A percentile compares a stretch with the other conserved stretches of the same genome.
These are phyloP conservation scores for Drosophila funebris DNA, from an alignment of 1,140 invertebrate genomes.

Conservation along the genomic window DNA sequence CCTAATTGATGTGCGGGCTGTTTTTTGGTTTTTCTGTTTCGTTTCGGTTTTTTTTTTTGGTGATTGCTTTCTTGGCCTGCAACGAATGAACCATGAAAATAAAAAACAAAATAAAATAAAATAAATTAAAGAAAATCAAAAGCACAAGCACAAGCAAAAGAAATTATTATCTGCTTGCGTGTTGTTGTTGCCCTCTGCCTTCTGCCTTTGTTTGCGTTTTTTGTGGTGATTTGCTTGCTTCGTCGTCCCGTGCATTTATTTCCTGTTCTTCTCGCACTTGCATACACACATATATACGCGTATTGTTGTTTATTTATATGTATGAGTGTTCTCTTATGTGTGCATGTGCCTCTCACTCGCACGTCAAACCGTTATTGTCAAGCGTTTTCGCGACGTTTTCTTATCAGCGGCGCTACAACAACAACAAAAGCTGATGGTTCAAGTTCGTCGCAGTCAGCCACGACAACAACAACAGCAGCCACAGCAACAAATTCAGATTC, in stretches of 20 bases:
- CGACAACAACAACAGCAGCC: conserved; percentile 6
- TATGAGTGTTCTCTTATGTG: conserved; percentile 2
- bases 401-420: conserved; percentile 35
- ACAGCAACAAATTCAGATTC: conserved; percentile 9
- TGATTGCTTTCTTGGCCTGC: conserved; percentile 2
- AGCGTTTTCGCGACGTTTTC: conserved; percentile 33
- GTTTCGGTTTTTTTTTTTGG: not conserved
- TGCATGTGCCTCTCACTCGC: not conserved
- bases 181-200: conserved; percentile 22
- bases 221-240: conserved; percentile 10
- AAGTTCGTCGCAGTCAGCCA: conserved; percentile 7
- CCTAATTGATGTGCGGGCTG: conserved; percentile 32
- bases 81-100: conserved; percentile 37
- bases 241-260: conserved; percentile 41
- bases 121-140: conserved; percentile 7
- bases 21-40: conserved; percentile 16
- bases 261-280: conserved; percentile 29
- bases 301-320: conserved; percentile 22
- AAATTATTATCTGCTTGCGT: conserved; percentile 42
- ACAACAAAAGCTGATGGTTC: conserved; percentile 1
- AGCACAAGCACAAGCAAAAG: conserved; percentile 12
- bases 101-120: conserved; percentile 11
- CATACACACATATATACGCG: not conserved
- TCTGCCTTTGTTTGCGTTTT: conserved; percentile 37
- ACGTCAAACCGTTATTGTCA: conserved; percentile 25